Evolutionary conservation across 2,113 vertebrate species (phyloP).

Genomic region (Craseonycteris thonglongyai): DNA sequence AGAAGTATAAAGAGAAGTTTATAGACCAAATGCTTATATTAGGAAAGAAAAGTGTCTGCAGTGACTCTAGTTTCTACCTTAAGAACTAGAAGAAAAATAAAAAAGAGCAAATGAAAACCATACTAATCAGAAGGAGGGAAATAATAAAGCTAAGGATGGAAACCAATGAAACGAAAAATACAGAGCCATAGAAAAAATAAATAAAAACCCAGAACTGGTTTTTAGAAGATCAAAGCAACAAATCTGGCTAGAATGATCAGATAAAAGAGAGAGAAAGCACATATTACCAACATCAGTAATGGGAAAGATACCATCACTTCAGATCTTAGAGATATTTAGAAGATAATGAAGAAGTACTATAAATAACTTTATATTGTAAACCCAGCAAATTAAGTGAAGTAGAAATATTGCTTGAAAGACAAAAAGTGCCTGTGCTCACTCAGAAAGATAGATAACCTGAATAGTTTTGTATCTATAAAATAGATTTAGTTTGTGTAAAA

Average conservation of each 20-base stretch:
- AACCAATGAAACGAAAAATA: not conserved
- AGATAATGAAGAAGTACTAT: not conserved
- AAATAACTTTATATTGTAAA: not conserved
- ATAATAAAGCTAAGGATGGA: not conserved
- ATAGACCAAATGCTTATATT: not conserved
- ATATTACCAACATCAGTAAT: not conserved
- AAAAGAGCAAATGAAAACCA: not conserved
- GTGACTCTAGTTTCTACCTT: not conserved
- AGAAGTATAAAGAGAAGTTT: not conserved
- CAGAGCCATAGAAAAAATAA: not conserved
- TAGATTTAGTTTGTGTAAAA: not conserved
- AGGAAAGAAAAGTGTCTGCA: not conserved
- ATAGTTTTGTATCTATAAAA: not conserved
- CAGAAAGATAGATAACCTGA: not conserved
- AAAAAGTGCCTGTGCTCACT: not conserved
- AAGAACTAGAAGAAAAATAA: not conserved
- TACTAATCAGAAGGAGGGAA: not conserved
- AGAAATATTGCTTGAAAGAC: not conserved
- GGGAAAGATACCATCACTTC: not conserved
- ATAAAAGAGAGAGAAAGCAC: not conserved
- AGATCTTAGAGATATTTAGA: not conserved
- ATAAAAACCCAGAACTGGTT: not conserved
- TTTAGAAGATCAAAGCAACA: not conserved
- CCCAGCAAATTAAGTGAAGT: not conserved
- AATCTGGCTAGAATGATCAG: not conserved